Base-by-base conservation (phyloP, 92 coral and sea anemone genomes). In the Zoanthus gigantus region DNA sequence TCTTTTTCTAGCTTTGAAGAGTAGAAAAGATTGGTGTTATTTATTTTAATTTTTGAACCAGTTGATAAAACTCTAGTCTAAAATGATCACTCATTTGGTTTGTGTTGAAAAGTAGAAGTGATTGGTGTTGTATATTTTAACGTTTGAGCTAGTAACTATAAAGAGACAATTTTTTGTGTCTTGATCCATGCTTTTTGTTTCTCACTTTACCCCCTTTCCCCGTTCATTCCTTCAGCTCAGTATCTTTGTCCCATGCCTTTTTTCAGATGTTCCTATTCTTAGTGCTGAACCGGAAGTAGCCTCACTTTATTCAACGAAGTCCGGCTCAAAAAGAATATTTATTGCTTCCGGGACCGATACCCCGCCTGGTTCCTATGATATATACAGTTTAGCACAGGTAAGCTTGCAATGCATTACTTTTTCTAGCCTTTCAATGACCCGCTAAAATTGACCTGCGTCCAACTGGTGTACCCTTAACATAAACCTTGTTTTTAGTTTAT, bases 221-320 rank as follows among this genome's bases (percentile, higher is more conserved):
- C n/a, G 2, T 37, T 67, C 42, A 1, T 6, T 10, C 74, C 9
- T 37, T 12, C 23, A 15, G 13, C 18, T 46, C 13, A 48, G 7
- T 6, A 37, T 46, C 2, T 46, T 44, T 30, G 23, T 77, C 7
- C 47, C 1, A 6, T 77, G 23, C 18, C 18, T 23, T 67, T 63
- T 47, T 86, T 34, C 87, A 97, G 99, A 95, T 85, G 86, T 95
- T 12, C 99, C 99, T 48, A 83, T 97, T 47, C 85, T 97, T 56
- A 93, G 99, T 69, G 92, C 99, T 31, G 98, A 97, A 72, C 99
- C 99, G 4, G 99, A 97, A 52, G 94, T 97, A 30, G 97, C 99
- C 34, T 90, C 90, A 13, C 91, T 97, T 53, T 97, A 97, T 91
- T 93, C 99, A 10, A 93, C 99, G 56, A 97, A 97, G 86, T 97